A percentile compares a stretch with the other conserved stretches of the same genome.
Evolutionary conservation across 1,140 invertebrate genomes (phyloP).

Genomic region (Metaphire vulgaris): DNA sequence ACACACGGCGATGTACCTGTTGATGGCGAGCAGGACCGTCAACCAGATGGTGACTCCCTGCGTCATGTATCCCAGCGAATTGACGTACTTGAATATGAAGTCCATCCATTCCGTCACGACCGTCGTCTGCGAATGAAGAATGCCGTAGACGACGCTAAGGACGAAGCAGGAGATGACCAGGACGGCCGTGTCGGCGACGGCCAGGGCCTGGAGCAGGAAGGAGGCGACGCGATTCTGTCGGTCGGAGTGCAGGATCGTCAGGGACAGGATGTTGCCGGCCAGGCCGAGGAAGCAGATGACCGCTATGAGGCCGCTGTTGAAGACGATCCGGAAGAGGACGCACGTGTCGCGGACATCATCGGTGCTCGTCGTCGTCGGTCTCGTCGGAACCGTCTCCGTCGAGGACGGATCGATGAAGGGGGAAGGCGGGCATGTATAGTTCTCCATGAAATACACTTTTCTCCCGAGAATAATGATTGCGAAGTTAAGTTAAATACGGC

Average conservation of each 20-base stretch:
- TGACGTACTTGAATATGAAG: slow-evolving; percentile 2
- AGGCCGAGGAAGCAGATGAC: slow-evolving; percentile 13
- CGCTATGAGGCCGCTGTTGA: slow-evolving; percentile 5
- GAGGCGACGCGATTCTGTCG: slow-evolving; percentile 6
- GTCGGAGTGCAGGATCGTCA: slow-evolving; percentile 14
- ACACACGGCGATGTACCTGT: slow-evolving; percentile 19
- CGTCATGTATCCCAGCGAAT: not conserved
- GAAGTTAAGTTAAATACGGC: no score
- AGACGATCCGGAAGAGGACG: not conserved
- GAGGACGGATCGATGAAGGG: no score
- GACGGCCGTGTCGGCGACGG: slow-evolving; percentile 1
- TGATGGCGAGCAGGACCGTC: slow-evolving; percentile 17
- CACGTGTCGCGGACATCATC: no score
- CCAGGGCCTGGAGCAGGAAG: slow-evolving; percentile 17
- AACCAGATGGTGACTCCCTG: slow-evolving; percentile 15
- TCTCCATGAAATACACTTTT: no score
- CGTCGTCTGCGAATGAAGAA: not conserved
- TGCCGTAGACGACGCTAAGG: slow-evolving; percentile 5
- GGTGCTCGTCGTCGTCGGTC: no score
- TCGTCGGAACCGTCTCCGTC: no score
- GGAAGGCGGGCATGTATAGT: no score
- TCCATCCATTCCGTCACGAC: not conserved
- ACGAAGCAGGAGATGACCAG: slow-evolving; percentile 15
- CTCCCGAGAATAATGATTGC: no score
- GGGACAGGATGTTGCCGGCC: slow-evolving; percentile 14